Conservation (phyloP, 1,140 invertebrate genomes). For the Amyelois transitella region DNA sequence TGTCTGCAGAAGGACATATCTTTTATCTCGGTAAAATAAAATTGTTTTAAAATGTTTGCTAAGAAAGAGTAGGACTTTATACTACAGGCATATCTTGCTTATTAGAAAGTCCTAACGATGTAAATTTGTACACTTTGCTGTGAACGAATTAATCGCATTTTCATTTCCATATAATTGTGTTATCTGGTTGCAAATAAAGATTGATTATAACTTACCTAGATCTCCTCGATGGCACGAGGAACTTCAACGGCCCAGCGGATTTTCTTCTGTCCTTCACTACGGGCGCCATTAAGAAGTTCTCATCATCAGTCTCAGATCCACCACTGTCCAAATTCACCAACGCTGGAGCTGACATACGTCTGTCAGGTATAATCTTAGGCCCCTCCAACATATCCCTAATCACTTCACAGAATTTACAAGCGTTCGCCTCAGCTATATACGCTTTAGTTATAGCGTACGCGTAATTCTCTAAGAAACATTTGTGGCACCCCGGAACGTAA, state of each 20-base stretch:
- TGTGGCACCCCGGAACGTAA: slow-evolving; percentile 65
- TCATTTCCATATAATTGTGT: not conserved
- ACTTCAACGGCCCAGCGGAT: slow-evolving; percentile 65
- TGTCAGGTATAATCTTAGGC: slow-evolving; percentile 43
- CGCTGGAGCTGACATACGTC: slow-evolving; percentile 62
- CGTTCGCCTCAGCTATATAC: slow-evolving; percentile 58
- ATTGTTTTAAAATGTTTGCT: too few relatives aligned
- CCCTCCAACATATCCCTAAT: slow-evolving; percentile 64
- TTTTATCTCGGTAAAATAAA: too few relatives aligned
- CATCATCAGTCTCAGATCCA: slow-evolving; percentile 46
- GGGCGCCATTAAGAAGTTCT: slow-evolving; percentile 45
- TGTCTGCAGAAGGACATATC: too few relatives aligned
- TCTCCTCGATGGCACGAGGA: slow-evolving; percentile 53
- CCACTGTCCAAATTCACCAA: slow-evolving; percentile 49
- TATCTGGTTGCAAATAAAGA: not conserved
- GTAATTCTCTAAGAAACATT: slow-evolving; percentile 71
- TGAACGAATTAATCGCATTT: not conserved
- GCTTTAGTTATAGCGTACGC: slow-evolving; percentile 67
- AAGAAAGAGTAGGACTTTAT: too few relatives aligned
- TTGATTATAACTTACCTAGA: slow-evolving; percentile 49
- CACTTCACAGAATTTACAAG: slow-evolving; percentile 71
- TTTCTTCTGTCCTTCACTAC: slow-evolving; percentile 55
- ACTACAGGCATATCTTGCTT: not conserved
- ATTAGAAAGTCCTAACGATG: not conserved
- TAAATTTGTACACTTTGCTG: not conserved